These are phyloP conservation scores for Antheraea assamensis DNA, from an alignment of 2,888 invertebrate genomes.

Conservation along the genomic window DNA sequence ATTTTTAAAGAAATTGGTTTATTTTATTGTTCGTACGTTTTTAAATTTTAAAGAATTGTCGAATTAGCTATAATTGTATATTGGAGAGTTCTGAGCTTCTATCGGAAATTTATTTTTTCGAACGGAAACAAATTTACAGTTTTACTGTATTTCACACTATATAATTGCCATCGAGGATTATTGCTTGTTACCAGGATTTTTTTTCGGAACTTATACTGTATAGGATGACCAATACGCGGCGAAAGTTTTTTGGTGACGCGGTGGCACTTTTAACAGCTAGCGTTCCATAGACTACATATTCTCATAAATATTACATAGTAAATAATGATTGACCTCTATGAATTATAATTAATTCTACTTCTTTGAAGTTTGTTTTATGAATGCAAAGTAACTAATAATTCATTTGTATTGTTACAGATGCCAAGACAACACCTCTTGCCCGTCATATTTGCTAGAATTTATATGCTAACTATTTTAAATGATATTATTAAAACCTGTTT, in stretches of 20 bases:
- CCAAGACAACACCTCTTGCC: slow-evolving; percentile 85
- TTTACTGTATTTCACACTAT: too few species aligned
- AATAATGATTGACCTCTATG: neutral
- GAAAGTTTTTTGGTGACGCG: neutral
- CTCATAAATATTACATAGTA: neutral
- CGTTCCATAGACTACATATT: neutral
- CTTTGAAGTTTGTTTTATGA: slow-evolving; percentile 14
- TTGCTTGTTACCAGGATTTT: too few species aligned
- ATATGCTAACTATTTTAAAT: slow-evolving; percentile 85
- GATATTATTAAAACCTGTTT: slow-evolving; percentile 85
- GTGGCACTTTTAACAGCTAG: neutral
- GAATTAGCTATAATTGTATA: too few species aligned
- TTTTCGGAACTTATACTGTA: too few species aligned
- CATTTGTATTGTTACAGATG: slow-evolving; percentile 79
- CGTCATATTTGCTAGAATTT: slow-evolving; percentile 85
- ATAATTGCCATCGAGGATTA: too few species aligned
- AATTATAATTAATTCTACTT: neutral
- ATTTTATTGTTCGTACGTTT: too few species aligned
- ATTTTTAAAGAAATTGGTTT: too few species aligned
- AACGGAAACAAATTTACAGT: too few species aligned
- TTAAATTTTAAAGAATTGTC: too few species aligned
- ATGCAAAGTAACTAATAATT: slow-evolving; percentile 20
- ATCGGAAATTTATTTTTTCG: too few species aligned
- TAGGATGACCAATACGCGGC: neutral
- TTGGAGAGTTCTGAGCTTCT: too few species aligned